Percentiles rank a stretch among this genome's conserved stretches.
Conservation (phyloP, 1,140 invertebrate genomes). For the Drosophila miranda region DNA sequence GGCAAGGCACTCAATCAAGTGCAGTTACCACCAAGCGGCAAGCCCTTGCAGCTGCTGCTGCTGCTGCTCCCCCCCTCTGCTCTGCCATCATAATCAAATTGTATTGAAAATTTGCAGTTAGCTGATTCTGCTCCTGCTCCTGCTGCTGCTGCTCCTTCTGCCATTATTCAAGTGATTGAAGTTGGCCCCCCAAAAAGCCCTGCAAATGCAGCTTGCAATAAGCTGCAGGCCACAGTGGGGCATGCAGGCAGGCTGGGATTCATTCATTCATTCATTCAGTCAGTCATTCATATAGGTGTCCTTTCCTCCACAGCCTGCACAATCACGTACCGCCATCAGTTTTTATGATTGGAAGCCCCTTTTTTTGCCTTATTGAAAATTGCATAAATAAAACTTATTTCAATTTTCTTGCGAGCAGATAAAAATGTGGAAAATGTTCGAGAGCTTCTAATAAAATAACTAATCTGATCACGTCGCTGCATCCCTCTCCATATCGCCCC, state of each 20-base stretch:
- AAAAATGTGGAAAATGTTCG: slow-evolving; percentile 65
- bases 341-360: slow-evolving; percentile 62
- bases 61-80: not conserved
- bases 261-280: slow-evolving; percentile 49
- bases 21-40: slow-evolving; percentile 33
- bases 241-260: not conserved
- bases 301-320: slow-evolving; percentile 3
- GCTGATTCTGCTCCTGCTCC: slow-evolving; percentile 42
- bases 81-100: slow-evolving; percentile 70
- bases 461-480: slow-evolving; percentile 74
- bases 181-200: slow-evolving; percentile 51
- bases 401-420: slow-evolving; percentile 61
- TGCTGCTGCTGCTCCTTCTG: slow-evolving; percentile 17
- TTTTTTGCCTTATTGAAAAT: slow-evolving; percentile 54
- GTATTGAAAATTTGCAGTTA: slow-evolving; percentile 79
- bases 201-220: slow-evolving; percentile 35
- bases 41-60: too few species aligned
- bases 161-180: slow-evolving; percentile 76
- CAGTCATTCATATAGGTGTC: slow-evolving; percentile 41
- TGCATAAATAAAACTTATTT: slow-evolving; percentile 72
- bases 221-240: slow-evolving; percentile 26
- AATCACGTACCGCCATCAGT: slow-evolving; percentile 57
- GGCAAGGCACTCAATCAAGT: slow-evolving; percentile 77
- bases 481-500: not conserved
- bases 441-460: slow-evolving; percentile 77